Evolutionary conservation across 2,888 invertebrate genomes (phyloP), one percentile per base, ranked within the genome.

Genomic region (Rhamphomyia laevipes): DNA sequence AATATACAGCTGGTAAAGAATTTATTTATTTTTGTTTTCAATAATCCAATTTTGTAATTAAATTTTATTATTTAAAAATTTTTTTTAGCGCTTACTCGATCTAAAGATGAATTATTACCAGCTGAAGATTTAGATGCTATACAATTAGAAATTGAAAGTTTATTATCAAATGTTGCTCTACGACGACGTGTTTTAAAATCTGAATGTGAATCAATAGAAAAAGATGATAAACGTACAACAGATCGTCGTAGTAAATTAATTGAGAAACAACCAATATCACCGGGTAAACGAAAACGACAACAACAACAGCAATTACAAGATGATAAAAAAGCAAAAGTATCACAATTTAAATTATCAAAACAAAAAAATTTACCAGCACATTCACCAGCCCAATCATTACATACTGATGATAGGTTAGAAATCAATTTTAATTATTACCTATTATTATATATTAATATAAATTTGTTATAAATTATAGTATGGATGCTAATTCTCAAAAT

Each of bases 51-150:
- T 16, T 43, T 13, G 33, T 21, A 45, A 16, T 47, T 47, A 43
- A 46, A 48, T 23, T 48, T 48, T 51, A 13, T 15, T 42, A 13
- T 13, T 11, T 15, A 16, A 23, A 13, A 23, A 23, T n/a, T 18
- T 37, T n/a, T 59, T 59, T 43, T 51, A 62, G 78, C 84, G 21
- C 69, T 86, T 45, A 76, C 77, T 12, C 76, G 86, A 48, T 76
- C 79, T 31, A 74, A 78, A 3, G 85, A 86, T 51, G 89, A 89
- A 61, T 80, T 81, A 4, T 79, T 93, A 52, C 84, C 82, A 16
- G 84, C 91, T 74, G 93, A 94, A 59, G 93, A 95, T 63, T 72
- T 94, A 44, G 92, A 94, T 65, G 77, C 80, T 2, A 72, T 95
- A 11, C 94, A 95, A 66, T 71, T 84, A 46, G 94, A 95, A 65